phyloP scores from a whole-genome alignment of 2,797 vertebrate genomes.

The Nyctalus aviator region DNA sequence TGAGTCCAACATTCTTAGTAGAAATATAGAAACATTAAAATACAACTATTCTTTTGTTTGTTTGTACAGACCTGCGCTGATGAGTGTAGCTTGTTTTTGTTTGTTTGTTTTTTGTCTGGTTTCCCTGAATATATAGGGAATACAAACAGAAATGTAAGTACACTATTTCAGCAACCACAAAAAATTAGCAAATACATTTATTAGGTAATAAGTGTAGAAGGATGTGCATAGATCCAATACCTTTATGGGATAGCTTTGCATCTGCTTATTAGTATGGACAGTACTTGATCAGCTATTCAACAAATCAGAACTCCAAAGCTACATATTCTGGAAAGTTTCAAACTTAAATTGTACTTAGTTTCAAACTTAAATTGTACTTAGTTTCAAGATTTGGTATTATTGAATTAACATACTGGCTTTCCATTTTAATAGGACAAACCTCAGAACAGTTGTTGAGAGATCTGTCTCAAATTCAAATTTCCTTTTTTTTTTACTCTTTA shows the following conservation, averaged over 20 bases:
- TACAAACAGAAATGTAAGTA: neutral
- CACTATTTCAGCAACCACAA: neutral
- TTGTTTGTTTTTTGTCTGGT: neutral
- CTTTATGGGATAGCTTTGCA: neutral
- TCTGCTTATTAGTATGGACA: neutral
- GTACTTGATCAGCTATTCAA: neutral
- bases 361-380: constrained; percentile 25
- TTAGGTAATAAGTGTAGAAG: neutral
- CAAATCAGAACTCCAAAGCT: neutral
- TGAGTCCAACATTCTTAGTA: neutral
- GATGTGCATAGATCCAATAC: no score
- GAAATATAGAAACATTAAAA: neutral
- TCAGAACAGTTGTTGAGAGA: neutral
- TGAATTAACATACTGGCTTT: constrained; percentile 40
- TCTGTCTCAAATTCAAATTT: neutral
- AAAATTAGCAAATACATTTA: neutral
- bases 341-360: constrained; percentile 26
- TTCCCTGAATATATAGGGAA: neutral
- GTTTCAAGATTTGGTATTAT: neutral
- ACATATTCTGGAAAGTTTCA: neutral
- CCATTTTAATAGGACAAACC: neutral
- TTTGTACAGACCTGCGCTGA: neutral
- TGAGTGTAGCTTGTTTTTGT: neutral
- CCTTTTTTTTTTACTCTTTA: neutral
- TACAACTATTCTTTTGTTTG: neutral